Conservation (phyloP, 2,888 invertebrate genomes). For the Diplolepis rosae region DNA sequence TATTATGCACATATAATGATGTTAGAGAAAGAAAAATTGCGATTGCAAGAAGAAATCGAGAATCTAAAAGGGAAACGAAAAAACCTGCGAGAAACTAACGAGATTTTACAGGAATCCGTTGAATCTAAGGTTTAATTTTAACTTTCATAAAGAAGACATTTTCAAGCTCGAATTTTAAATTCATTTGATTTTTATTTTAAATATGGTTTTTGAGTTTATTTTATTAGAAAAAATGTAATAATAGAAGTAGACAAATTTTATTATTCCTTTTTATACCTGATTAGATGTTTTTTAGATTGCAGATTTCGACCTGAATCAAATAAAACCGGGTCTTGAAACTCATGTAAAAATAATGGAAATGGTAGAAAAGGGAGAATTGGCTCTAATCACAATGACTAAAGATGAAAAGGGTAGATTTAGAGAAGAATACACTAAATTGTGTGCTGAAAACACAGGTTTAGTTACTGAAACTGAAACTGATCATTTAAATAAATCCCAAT, state of each 20-base stretch:
- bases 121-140: background rate
- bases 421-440: constrained; percentile 10
- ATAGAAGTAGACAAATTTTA: too few species aligned
- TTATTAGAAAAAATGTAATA: too few species aligned
- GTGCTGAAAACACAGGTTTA: constrained; percentile 11
- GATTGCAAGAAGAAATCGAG: background rate
- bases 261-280: background rate
- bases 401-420: constrained; percentile 23
- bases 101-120: background rate
- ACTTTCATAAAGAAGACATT: background rate
- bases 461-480: background rate
- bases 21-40: constrained; percentile 12
- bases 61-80: constrained; percentile 2
- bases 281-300: background rate
- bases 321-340: constrained; percentile 14
- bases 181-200: too few species aligned
- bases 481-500: background rate
- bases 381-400: background rate
- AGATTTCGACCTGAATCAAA: constrained; percentile 1
- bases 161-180: too few species aligned
- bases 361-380: constrained; percentile 8
- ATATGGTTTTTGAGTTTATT: background rate
- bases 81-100: background rate
- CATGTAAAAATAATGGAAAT: constrained; percentile 24
- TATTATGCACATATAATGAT: constrained; percentile 20